Evolutionary conservation across 2,113 vertebrate species (phyloP).

Genomic region (Sinocyclocheilus grahami): DNA sequence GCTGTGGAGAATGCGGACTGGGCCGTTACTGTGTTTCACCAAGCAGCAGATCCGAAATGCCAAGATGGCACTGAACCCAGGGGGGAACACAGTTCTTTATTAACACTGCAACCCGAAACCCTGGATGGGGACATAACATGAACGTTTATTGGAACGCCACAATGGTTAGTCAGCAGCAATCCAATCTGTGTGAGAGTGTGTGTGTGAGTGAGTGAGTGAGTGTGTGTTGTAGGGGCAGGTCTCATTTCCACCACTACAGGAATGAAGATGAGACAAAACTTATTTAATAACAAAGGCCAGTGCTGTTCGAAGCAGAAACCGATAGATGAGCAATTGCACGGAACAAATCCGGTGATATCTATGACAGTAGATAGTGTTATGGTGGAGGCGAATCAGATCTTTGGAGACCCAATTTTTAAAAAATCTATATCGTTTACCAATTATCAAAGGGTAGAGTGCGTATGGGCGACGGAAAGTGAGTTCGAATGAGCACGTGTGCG

Average conservation of each 20-base stretch:
- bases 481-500: constrained; percentile 54
- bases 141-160: constrained; percentile 76
- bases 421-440: constrained; percentile 79
- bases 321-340: constrained; percentile 39
- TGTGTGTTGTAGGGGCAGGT: constrained; percentile 24
- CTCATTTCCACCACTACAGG: constrained; percentile 42
- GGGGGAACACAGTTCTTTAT: constrained; percentile 69
- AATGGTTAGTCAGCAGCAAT: constrained; percentile 79
- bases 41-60: constrained; percentile 73
- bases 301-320: constrained; percentile 29
- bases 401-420: constrained; percentile 78
- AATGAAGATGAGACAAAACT: constrained; percentile 43
- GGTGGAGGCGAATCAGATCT: constrained; percentile 78
- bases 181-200: constrained; percentile 65
- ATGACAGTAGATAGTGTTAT: constrained; percentile 65
- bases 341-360: constrained; percentile 52
- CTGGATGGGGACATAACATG: constrained; percentile 70
- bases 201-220: not conserved
- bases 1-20: constrained; percentile 60
- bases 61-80: constrained; percentile 71
- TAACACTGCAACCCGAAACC: constrained; percentile 75
- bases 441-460: constrained; percentile 67
- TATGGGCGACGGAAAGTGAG: constrained; percentile 62
- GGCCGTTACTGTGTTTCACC: constrained; percentile 66
- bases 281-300: constrained; percentile 43